Base-by-base conservation (phyloP, 2,113 vertebrate species). In the Lophotis ruficrista region DNA sequence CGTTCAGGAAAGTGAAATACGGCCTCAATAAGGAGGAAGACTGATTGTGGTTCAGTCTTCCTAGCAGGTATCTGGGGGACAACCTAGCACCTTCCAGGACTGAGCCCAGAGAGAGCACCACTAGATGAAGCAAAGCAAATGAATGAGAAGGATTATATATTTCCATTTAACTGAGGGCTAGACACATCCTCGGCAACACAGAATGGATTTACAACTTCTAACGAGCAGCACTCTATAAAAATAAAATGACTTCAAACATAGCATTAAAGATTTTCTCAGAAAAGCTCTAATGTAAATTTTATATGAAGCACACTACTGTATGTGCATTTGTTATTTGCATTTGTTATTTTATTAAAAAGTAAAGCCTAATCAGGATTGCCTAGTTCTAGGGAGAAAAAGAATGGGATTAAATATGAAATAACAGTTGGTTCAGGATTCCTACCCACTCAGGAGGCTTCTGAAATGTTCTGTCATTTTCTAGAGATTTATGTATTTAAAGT, bases 211-310 rank as follows among this genome's bases (percentile, higher is more conserved):
- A 86, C 86, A 96, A 89, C 92, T 97, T 96, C 76, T 95, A 96
- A 93, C n/a, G 7, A 92, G 71, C 83, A 83, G 38, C 9, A 64
- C 81, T 94, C 61, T 68, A 75, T 94, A 93, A 96, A 95, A 97
- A 94, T 93, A 93, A 97, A 95, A 94, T 95, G 14, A 90, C 83
- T 97, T 97, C 94, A 92, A 96, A 95, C 89, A 83, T 57, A 94
- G 64, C 68, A 92, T 87, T 97, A 95, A 94, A 96, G 45, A 45
- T 89, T 93, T 79, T 70, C 83, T 94, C 35, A 62, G 89, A 84
- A 97, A 96, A 96, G 72, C 92, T 95, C 80, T 93, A 91, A 94
- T 94, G 92, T 84, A 93, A 96, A 94, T 97, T 96, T 95, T 93
- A 94, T 85, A 82, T 54, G 70, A 45, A 94, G 47, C 33, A 20